Evolutionary conservation across 2,888 invertebrate genomes (phyloP), one percentile per base, ranked within the genome.

Genomic region (Nysson spinosus): DNA sequence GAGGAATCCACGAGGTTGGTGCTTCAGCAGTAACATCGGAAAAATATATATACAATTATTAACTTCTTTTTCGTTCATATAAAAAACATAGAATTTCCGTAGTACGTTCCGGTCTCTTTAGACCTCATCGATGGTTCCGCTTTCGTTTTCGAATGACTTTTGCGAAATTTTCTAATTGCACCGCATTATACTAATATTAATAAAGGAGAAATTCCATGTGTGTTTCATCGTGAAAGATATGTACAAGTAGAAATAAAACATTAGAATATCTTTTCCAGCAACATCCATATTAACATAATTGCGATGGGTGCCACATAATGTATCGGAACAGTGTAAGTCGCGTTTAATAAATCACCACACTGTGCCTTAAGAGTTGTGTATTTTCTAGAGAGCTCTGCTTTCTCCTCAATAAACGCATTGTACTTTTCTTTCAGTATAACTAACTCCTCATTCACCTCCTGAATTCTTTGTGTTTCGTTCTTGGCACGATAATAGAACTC

Each of bases 341-440:
- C 89, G 82, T 90, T 90, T 60, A 91, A 88, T 52, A 92, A 83
- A 67, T 89, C 85, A 64, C 91, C 89, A 80, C 90, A 90, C 80
- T 93, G 91, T 77, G 88, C 88, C 78, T 90, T 91, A 79, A 93
- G 85, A 60, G 85, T 85, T 35, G 89, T 87, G 77, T 94, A 89
- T 83, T 92, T 91, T 66, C 90, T 88, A 35, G 90, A 88, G 34
- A 93, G 87, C 51, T 90, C 88, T 55, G 90, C 88, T 77, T 91
- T 91, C 78, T 93, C 93, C 19, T 90, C 90, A 77, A 89, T 88
- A 58, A 90, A 91, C 74, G 90, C 89, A 60, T 92, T 92, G 89
- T 92, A 94, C 75, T 92, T 90, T 85, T 93, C 92, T 83, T 94
- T 94, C 66, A 94, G 89, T 43, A 91, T 89, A 55, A 92, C 91